A percentile compares a stretch with the other conserved stretches of the same genome.
Evolutionary conservation across 2,113 vertebrate species (phyloP).

Genomic region (Cromileptes altivelis): DNA sequence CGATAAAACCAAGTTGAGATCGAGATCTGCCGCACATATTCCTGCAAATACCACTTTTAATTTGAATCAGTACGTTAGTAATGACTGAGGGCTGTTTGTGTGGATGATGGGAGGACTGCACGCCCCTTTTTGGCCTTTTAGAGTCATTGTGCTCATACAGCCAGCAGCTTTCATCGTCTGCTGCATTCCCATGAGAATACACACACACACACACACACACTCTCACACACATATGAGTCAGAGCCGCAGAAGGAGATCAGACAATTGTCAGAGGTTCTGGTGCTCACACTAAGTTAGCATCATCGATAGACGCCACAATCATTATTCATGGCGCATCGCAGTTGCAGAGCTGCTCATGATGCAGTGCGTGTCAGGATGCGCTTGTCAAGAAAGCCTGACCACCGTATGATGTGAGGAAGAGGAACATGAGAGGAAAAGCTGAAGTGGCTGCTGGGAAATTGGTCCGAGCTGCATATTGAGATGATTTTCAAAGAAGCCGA

Average conservation of each 20-base stretch:
- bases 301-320: constrained; percentile 58
- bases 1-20: constrained; percentile 50
- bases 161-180: constrained; percentile 27
- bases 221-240: neutral
- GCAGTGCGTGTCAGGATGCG: constrained; percentile 65
- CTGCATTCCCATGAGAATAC: constrained; percentile 19
- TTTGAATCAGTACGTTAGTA: constrained; percentile 14
- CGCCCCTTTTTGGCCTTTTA: neutral
- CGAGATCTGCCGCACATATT: constrained; percentile 31
- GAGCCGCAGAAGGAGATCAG: neutral
- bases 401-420: constrained; percentile 47
- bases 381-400: constrained; percentile 66
- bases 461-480: constrained; percentile 26
- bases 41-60: constrained; percentile 27
- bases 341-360: constrained; percentile 61
- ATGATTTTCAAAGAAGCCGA: constrained; percentile 52
- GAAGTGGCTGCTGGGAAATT: constrained; percentile 65
- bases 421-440: constrained; percentile 30
- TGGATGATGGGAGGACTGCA: neutral
- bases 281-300: constrained; percentile 52
- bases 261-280: constrained; percentile 24
- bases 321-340: constrained; percentile 71
- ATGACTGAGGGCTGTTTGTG: neutral
- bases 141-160: constrained; percentile 9
- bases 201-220: neutral